Evolutionary conservation across 2,113 vertebrate species (phyloP).

Genomic region (Percopsis transmontana): DNA sequence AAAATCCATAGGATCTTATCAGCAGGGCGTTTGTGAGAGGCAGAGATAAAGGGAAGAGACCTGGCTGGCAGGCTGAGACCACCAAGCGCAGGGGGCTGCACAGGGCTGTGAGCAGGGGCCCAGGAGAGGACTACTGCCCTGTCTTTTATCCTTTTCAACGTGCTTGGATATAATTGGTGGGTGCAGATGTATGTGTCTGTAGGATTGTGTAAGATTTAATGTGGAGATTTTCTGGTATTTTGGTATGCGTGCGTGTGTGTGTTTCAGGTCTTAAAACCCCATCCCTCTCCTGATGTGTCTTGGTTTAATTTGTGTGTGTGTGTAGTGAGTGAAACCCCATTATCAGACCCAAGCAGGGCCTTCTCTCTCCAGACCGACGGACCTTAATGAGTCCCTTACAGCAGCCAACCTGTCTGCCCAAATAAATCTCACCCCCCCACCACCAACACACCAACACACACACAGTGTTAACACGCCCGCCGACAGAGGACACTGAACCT

Average conservation of each 20-base stretch:
- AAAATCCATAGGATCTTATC: slow-evolving; percentile 67
- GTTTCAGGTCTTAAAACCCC: slow-evolving; percentile 38
- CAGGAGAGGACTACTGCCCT: background rate
- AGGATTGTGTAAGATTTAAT: slow-evolving; percentile 12
- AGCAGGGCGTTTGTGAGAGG: slow-evolving; percentile 55
- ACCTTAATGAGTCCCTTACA: slow-evolving; percentile 77
- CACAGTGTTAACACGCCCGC: slow-evolving; percentile 2
- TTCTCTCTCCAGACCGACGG: slow-evolving; percentile 62
- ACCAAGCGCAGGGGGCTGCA: slow-evolving; percentile 33
- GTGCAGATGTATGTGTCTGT: slow-evolving; percentile 11
- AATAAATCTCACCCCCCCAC: slow-evolving; percentile 70
- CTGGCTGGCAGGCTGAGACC: slow-evolving; percentile 51
- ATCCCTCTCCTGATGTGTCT: slow-evolving; percentile 58
- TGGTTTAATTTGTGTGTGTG: slow-evolving; percentile 59
- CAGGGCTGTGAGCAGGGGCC: slow-evolving; percentile 14
- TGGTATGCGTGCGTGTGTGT: slow-evolving; percentile 3
- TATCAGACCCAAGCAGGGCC: slow-evolving; percentile 67
- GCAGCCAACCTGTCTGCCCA: slow-evolving; percentile 70
- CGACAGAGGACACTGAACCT: background rate
- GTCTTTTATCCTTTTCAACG: slow-evolving; percentile 25
- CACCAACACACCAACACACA: slow-evolving; percentile 2
- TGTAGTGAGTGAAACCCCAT: slow-evolving; percentile 73
- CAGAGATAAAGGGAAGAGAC: slow-evolving; percentile 61
- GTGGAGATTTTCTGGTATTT: background rate
- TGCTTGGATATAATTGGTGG: slow-evolving; percentile 26